Base-by-base conservation (phyloP, 2,888 invertebrate species). In the Ditylenchus weischeri region DNA sequence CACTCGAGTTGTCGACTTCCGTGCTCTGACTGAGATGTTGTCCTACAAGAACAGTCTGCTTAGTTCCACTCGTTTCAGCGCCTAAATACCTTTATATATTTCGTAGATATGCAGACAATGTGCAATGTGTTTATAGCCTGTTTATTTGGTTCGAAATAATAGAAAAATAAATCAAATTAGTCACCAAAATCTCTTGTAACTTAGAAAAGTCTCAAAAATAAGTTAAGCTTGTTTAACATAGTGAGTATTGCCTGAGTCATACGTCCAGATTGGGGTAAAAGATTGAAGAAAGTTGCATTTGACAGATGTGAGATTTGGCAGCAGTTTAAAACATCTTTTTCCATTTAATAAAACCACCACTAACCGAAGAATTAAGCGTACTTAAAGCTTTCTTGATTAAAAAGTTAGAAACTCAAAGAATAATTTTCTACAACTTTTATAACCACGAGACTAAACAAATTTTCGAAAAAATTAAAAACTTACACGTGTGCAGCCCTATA, bases 21-120 rank as follows among this genome's bases (percentile, higher is more conserved):
- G 21, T 23, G 23, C 58, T n/a, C 58, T 57, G 19, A 57, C 58
- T 4, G 29, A 19, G 7, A n/a, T 19, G 23, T 18, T 57, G 18
- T 57, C 21, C 19, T 57, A 57, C 58, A 57, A 19, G 58, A 29
- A 57, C 21, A 57, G 23, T 23, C 5, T 18, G 18, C 58, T 57
- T 6, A 19, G 29, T 5, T n/a, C 19, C 18, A 57, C 58, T 29
- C 58, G 58, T 23, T 57, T 57, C 58, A 57, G 21, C 58, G 58
- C 58, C 29, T 57, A 23, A 57, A 23, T 23, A 23, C 29, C 29
- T 29, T 29, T 2, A 29, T 29, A 29, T 29, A 29, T 29, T 29
- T 29, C 3, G 29, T 29, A 29, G 29, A 29, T 29, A 29, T 29
- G 29, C 29, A 19, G 23, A 57, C 58, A 57, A n/a, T 18, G 58